phyloP scores from a whole-genome alignment of 1,140 invertebrate genomes.

The Apis laboriosa region DNA sequence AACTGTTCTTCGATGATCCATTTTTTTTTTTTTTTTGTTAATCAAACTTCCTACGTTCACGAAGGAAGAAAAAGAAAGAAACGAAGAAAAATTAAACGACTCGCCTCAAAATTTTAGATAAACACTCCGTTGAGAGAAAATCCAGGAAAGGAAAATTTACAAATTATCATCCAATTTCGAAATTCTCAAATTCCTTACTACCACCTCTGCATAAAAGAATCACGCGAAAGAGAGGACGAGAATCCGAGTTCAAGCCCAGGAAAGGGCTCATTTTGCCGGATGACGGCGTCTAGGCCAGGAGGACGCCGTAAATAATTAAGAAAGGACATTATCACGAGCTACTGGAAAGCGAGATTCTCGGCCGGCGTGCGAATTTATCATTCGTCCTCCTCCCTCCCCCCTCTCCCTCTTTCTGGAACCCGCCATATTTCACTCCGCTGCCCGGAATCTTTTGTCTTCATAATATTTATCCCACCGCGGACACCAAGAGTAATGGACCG shows the following conservation, averaged over 20 bases:
- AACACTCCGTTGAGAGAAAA: too few relatives aligned
- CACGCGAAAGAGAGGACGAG: background rate
- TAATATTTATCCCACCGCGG: conserved; percentile 74
- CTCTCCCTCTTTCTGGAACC: conserved; percentile 9
- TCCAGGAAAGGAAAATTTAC: too few relatives aligned
- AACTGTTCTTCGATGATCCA: too few relatives aligned
- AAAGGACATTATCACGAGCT: conserved; percentile 65
- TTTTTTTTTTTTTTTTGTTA: too few relatives aligned
- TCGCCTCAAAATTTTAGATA: too few relatives aligned
- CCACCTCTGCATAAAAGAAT: background rate
- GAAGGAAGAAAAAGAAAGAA: too few relatives aligned
- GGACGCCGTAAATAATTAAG: conserved; percentile 70
- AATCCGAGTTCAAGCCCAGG: conserved; percentile 10
- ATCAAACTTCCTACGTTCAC: too few relatives aligned
- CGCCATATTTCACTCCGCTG: conserved; percentile 68
- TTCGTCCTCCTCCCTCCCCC: conserved; percentile 22
- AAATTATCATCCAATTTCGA: too few relatives aligned
- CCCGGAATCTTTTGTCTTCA: conserved; percentile 76
- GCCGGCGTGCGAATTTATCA: conserved; percentile 66
- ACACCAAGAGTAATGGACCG: conserved; percentile 66
- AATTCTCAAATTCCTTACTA: too few relatives aligned
- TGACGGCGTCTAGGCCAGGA: conserved; percentile 29
- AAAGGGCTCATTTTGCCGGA: conserved; percentile 41
- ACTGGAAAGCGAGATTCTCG: conserved; percentile 63
- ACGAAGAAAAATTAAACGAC: too few relatives aligned